Evolutionary conservation across 2,797 vertebrate genomes (phyloP).

Genomic region (Acridotheres tristis): DNA sequence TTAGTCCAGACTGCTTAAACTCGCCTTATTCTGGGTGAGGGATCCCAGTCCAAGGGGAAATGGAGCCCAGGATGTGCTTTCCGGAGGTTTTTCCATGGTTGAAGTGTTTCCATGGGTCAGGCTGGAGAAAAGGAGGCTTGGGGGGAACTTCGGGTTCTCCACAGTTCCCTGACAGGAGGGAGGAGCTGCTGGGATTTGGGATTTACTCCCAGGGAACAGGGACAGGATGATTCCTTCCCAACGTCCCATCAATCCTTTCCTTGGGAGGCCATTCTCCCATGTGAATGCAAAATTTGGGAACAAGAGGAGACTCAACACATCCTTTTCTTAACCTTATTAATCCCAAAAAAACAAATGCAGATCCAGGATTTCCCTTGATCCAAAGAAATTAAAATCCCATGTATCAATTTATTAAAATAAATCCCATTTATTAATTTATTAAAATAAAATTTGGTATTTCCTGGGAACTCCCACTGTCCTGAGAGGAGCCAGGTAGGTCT

Average conservation of each 20-base stretch:
- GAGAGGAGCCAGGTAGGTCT: not conserved
- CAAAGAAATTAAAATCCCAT: fast-evolving
- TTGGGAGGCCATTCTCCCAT: not conserved
- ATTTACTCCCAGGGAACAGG: not conserved
- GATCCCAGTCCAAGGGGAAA: not conserved
- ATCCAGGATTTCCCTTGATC: not conserved
- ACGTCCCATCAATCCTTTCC: not conserved
- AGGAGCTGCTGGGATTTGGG: not conserved
- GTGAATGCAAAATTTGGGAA: fast-evolving
- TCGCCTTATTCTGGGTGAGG: fast-evolving
- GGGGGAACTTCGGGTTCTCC: not conserved
- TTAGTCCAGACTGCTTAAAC: not conserved
- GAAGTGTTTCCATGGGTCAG: not conserved
- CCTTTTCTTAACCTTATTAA: not conserved
- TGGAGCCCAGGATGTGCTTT: not conserved
- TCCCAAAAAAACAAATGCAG: fast-evolving
- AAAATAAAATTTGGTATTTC: not conserved
- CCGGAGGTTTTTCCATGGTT: fast-evolving
- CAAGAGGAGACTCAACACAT: not conserved
- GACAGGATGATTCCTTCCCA: not conserved
- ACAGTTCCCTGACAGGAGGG: not conserved
- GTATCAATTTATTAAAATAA: too few species aligned
- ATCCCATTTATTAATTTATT: too few species aligned
- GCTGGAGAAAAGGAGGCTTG: not conserved
- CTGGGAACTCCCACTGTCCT: not conserved